Evolutionary conservation across 2,113 vertebrate species (phyloP).

Genomic region (Cephalopholis sonnerati): DNA sequence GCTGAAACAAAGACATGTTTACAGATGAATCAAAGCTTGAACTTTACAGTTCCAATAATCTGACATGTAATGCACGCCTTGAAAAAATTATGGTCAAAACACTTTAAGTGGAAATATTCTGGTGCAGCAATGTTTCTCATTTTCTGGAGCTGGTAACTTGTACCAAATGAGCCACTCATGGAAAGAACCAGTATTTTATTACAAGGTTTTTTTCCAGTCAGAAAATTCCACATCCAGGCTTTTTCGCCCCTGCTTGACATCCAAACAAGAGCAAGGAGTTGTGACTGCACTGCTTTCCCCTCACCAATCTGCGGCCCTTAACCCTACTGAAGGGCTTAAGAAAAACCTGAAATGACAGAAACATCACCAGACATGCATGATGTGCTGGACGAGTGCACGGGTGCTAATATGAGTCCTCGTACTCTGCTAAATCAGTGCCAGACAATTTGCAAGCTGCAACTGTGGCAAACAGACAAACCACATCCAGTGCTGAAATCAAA

Average conservation of each 20-base stretch:
- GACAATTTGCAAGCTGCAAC: not conserved
- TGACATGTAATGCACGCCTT: too few relatives aligned
- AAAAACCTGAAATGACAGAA: not conserved
- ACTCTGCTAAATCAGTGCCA: not conserved
- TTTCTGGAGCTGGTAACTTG: not conserved
- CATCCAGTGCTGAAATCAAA: constrained; percentile 4
- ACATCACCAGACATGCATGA: not conserved
- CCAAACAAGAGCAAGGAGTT: not conserved
- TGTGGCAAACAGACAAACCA: not conserved
- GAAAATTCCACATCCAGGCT: not conserved
- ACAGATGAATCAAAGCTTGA: not conserved
- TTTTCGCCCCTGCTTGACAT: not conserved
- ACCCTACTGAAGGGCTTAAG: not conserved
- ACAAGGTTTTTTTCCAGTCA: too few relatives aligned
- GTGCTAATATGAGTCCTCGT: not conserved
- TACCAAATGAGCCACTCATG: not conserved
- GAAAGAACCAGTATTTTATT: not conserved
- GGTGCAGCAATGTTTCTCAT: not conserved
- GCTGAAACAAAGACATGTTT: not conserved
- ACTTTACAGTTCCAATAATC: not conserved
- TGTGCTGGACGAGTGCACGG: not conserved
- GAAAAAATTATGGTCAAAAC: too few relatives aligned
- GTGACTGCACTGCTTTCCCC: not conserved
- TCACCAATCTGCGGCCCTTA: not conserved
- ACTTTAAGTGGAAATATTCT: not conserved